Evolutionary conservation across 2,113 vertebrate genomes (phyloP).

Genomic region (Orthonyx spaldingii): DNA sequence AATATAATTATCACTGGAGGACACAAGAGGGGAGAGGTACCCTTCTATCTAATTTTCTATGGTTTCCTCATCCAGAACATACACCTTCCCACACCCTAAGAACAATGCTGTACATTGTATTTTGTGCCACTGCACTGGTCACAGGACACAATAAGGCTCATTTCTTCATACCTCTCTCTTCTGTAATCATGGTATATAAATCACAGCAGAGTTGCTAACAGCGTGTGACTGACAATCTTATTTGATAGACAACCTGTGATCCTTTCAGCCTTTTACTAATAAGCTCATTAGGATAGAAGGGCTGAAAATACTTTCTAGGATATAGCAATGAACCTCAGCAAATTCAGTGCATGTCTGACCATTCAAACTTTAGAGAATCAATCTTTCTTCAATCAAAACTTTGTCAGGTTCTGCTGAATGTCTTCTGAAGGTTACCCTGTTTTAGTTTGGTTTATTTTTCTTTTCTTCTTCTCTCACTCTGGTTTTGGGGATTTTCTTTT

Average conservation of each 20-base stretch:
- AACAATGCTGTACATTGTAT: slow-evolving; percentile 35
- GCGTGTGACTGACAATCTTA: slow-evolving; percentile 74
- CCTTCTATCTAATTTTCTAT: slow-evolving; percentile 54
- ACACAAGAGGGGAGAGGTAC: slow-evolving; percentile 9
- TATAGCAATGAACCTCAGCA: slow-evolving; percentile 70
- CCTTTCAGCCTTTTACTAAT: slow-evolving; percentile 80
- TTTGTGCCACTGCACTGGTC: slow-evolving; percentile 46
- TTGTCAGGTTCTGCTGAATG: slow-evolving; percentile 70
- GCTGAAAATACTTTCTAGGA: slow-evolving; percentile 69
- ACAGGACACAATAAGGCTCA: slow-evolving; percentile 37
- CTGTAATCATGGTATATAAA: slow-evolving; percentile 59
- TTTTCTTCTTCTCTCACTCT: neutral
- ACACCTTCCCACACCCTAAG: neutral
- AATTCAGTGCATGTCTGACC: slow-evolving; percentile 77
- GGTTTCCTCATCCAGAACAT: slow-evolving; percentile 50
- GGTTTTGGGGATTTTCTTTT: neutral
- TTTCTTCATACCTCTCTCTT: slow-evolving; percentile 54
- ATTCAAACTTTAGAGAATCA: slow-evolving; percentile 76
- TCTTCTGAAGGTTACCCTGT: slow-evolving; percentile 64
- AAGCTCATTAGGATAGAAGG: slow-evolving; percentile 76
- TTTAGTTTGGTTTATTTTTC: neutral
- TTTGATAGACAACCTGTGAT: slow-evolving; percentile 77
- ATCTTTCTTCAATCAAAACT: slow-evolving; percentile 79
- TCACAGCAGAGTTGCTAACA: slow-evolving; percentile 71
- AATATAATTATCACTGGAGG: slow-evolving; percentile 53